Conservation (phyloP, 2,888 invertebrate genomes). For the Melanchra persicariae region DNA sequence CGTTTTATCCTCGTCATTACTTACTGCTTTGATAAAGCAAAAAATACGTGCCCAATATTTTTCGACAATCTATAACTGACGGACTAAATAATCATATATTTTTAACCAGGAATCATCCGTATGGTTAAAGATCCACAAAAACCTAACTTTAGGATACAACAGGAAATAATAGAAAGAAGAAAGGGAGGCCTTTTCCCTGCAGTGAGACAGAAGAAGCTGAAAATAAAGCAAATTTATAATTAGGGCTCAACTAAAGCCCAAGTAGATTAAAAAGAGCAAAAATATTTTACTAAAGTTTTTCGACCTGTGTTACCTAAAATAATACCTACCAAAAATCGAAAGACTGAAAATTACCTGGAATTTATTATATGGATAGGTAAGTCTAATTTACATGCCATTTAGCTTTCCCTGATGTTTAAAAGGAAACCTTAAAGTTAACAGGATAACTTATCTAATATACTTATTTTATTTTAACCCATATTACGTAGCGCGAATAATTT, state of each 20-base stretch:
- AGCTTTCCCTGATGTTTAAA: not conserved
- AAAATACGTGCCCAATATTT: no score
- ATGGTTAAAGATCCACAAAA: not conserved
- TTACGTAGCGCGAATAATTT: constrained; percentile 30
- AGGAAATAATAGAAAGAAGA: no score
- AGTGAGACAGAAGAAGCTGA: no score
- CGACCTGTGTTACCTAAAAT: not conserved
- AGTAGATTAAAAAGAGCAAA: not conserved
- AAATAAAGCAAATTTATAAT: no score
- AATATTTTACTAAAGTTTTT: not conserved
- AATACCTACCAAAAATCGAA: not conserved
- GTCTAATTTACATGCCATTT: constrained; percentile 22
- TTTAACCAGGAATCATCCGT: not conserved
- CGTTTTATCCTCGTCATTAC: no score
- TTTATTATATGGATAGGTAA: not conserved
- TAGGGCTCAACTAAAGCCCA: not conserved
- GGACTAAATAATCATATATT: no score
- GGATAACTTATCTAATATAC: constrained; percentile 26
- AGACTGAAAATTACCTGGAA: not conserved
- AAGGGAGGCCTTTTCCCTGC: no score
- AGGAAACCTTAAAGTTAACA: constrained; percentile 29
- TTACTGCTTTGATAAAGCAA: no score
- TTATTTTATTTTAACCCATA: constrained; percentile 35
- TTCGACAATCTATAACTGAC: no score
- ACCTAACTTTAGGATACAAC: not conserved